Percentiles rank a stretch among this genome's conserved stretches.
Conservation (phyloP, 2,113 vertebrate species). For the Isurus oxyrinchus region DNA sequence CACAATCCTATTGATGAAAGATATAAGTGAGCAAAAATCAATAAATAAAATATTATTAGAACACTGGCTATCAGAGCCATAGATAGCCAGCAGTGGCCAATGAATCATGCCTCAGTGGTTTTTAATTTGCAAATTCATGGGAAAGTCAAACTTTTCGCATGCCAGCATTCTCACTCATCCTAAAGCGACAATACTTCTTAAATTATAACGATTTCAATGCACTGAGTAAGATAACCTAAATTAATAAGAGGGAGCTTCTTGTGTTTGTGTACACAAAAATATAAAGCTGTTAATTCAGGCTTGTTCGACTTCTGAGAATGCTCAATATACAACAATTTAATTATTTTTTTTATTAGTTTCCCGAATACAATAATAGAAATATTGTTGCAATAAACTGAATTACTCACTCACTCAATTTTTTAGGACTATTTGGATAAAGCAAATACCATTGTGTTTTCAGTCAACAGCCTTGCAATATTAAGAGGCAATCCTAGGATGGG, state of each 20-base stretch:
- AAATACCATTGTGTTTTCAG: not conserved
- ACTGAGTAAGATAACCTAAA: not conserved
- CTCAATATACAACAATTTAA: not conserved
- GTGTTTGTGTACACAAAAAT: not conserved
- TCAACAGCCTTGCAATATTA: not conserved
- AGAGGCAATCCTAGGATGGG: not conserved
- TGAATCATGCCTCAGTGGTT: not conserved
- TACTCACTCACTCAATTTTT: not conserved
- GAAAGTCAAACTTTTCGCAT: not conserved
- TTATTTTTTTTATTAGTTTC: not conserved
- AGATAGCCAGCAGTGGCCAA: not conserved
- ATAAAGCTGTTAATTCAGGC: not conserved
- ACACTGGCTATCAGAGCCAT: not conserved
- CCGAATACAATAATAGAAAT: not conserved
- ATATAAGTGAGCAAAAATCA: not conserved
- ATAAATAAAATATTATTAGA: conserved; percentile 6
- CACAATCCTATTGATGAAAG: conserved; percentile 71
- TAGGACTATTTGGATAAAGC: not conserved
- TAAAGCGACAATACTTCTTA: not conserved
- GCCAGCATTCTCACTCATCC: not conserved
- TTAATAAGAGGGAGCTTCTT: not conserved
- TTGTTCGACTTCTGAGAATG: not conserved
- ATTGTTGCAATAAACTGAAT: not conserved
- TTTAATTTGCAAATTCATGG: conserved; percentile 3
- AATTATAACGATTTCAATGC: not conserved